Evolutionary conservation across 2,797 vertebrate species (phyloP).

Genomic region (Lemur catta): DNA sequence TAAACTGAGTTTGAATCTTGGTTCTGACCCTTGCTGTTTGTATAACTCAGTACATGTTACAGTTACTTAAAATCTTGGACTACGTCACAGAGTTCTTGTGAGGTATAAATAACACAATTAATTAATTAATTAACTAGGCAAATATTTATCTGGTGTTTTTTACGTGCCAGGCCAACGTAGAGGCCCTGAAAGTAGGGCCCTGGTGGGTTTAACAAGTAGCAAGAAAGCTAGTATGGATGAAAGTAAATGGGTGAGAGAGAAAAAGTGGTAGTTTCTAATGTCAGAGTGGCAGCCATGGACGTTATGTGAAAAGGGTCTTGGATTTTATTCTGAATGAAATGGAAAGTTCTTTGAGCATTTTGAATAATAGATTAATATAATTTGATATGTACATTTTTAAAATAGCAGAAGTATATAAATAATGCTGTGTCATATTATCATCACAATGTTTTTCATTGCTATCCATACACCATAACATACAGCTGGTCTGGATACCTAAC

Average conservation of each 20-base stretch:
- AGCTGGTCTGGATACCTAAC: neutral
- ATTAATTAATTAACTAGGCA: neutral
- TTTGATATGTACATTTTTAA: neutral
- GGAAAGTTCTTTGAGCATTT: neutral
- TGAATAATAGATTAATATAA: neutral
- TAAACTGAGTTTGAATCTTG: neutral
- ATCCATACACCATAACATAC: neutral
- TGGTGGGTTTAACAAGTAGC: neutral
- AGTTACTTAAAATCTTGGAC: neutral
- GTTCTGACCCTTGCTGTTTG: neutral
- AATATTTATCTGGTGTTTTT: slow-evolving; percentile 1
- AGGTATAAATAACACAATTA: neutral
- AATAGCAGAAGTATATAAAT: neutral
- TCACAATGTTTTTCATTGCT: neutral
- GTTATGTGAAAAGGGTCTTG: neutral
- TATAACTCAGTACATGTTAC: neutral
- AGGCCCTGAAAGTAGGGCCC: neutral
- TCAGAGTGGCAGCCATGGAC: neutral
- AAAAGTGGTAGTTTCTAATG: neutral
- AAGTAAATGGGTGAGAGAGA: neutral
- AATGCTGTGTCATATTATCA: neutral
- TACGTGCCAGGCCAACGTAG: neutral
- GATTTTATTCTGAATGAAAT: neutral
- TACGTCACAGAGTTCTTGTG: neutral
- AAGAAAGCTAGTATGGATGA: neutral